A percentile compares a stretch with the other conserved stretches of the same genome.
Evolutionary conservation across 2,113 vertebrate species (phyloP).

Genomic region (Lamprologus lemairii): DNA sequence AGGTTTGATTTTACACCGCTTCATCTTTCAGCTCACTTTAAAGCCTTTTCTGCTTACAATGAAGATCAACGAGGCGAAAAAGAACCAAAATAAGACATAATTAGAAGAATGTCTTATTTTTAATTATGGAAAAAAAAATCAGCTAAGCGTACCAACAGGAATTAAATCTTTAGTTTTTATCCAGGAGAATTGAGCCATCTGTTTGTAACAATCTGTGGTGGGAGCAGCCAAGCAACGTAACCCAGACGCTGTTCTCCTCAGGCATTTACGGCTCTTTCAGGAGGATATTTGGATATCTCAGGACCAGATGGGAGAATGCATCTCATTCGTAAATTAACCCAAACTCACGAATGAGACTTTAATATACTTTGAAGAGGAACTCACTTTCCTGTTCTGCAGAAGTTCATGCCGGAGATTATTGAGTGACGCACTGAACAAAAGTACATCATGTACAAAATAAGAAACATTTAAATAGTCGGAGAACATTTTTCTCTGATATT

Average conservation of each 20-base stretch:
- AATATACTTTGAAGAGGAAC: not conserved
- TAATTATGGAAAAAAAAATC: not conserved
- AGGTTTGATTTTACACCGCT: not conserved
- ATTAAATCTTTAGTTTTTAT: not conserved
- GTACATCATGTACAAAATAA: accelerated
- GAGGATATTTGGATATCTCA: not conserved
- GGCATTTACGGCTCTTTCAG: not conserved
- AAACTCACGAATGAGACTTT: accelerated
- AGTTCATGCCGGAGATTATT: not conserved
- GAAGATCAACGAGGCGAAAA: not conserved
- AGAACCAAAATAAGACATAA: not conserved
- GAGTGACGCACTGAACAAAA: not conserved
- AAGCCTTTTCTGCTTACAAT: not conserved
- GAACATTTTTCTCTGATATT: not conserved
- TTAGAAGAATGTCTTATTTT: not conserved
- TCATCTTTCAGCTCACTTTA: not conserved
- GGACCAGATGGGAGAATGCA: not conserved
- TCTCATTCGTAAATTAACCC: not conserved
- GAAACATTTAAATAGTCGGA: not conserved
- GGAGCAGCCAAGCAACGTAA: not conserved
- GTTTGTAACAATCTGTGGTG: not conserved
- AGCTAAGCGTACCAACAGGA: not conserved
- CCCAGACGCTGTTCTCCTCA: too few species aligned
- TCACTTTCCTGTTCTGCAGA: not conserved
- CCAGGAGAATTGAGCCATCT: too few species aligned